Conservation (phyloP, 2,113 vertebrate genomes). For the Alethe diademata region DNA sequence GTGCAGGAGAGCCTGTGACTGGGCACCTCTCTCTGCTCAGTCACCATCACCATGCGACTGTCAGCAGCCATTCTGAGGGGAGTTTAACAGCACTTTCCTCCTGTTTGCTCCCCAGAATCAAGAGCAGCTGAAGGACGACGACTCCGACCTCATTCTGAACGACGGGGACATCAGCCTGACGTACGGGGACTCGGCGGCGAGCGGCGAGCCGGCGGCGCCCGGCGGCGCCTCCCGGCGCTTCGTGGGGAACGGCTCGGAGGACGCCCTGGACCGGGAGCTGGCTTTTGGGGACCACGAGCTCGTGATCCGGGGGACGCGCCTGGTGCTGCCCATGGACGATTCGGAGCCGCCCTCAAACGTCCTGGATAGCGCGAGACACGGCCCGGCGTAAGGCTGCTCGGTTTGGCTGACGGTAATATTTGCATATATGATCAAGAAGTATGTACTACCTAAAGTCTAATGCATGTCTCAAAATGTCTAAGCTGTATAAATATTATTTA, state of each 20-base stretch:
- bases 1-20: background rate
- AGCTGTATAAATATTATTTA: conserved; percentile 82
- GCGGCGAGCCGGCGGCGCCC: conserved; percentile 74
- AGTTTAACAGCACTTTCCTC: background rate
- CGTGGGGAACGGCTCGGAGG: conserved; percentile 74
- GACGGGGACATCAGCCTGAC: conserved; percentile 92
- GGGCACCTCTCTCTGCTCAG: fast-evolving
- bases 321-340: conserved; percentile 96
- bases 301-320: conserved; percentile 90
- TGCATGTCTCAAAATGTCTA: conserved; percentile 81
- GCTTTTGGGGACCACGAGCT: conserved; percentile 89
- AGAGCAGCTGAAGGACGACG: conserved; percentile 92
- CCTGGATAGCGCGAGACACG: conserved; percentile 74
- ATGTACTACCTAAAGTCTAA: conserved; percentile 79
- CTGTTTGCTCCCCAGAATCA: conserved; percentile 82
- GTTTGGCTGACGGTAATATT: conserved; percentile 67
- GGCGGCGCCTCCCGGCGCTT: conserved; percentile 59
- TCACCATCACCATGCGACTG: fast-evolving
- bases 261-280: conserved; percentile 86
- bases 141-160: conserved; percentile 94
- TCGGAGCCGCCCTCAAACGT: conserved; percentile 85
- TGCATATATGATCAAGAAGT: conserved; percentile 77
- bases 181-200: conserved; percentile 89
- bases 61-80: background rate
- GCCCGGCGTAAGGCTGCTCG: conserved; percentile 72